These are phyloP conservation scores for Hippocampus guttulatus DNA, from an alignment of 2,113 vertebrate species.

Conservation along the genomic window DNA sequence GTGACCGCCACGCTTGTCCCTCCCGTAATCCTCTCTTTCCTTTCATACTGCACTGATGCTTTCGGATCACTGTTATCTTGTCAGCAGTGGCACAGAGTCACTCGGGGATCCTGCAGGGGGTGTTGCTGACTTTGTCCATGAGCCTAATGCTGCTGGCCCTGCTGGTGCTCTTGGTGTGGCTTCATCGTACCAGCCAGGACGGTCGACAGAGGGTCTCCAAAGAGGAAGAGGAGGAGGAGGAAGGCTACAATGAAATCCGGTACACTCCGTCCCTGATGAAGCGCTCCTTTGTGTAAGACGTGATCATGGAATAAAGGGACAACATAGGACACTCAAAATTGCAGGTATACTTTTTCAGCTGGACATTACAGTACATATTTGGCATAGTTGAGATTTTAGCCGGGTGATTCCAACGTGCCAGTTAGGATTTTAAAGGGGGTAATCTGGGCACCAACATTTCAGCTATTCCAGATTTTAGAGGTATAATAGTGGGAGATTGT, in stretches of 20 bases:
- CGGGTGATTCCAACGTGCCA: no score
- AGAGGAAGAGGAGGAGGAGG: constrained; percentile 50
- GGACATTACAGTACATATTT: no score
- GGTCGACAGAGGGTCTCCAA: constrained; percentile 42
- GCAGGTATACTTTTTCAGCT: no score
- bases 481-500: no score
- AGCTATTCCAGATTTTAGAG: no score
- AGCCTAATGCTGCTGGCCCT: constrained; percentile 68
- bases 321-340: no score
- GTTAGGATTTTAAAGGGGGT: no score
- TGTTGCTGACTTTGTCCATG: constrained; percentile 73
- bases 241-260: constrained; percentile 67
- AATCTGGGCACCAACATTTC: no score
- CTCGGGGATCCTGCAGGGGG: constrained; percentile 67
- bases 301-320: no score
- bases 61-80: background rate
- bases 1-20: constrained; percentile 42
- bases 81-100: constrained; percentile 46
- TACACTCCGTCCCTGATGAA: constrained; percentile 67
- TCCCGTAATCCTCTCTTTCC: background rate
- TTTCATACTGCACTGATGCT: background rate
- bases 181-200: constrained; percentile 68
- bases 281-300: constrained; percentile 71
- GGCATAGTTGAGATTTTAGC: no score
- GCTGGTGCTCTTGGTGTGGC: constrained; percentile 68